Base-by-base conservation (phyloP, 2,888 invertebrate genomes). In the Neoaliturus tenellus region DNA sequence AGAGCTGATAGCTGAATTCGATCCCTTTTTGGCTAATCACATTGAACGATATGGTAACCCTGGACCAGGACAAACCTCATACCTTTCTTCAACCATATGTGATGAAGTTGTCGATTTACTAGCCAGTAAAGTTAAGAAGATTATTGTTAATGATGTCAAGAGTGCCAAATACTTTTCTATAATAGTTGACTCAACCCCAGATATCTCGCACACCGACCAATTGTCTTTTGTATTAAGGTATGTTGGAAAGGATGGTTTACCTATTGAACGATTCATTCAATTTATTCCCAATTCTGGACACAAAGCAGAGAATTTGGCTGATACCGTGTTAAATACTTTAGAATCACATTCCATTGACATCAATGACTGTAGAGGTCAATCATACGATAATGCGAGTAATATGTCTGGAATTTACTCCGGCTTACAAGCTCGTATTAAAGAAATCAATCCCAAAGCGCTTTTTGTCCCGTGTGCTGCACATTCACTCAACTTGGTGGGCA, bases 1-100 rank as follows among this genome's bases (percentile, higher is more conserved):
- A 23, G 89, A 89, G 86, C 55, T 89, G 23, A 81, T 89, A 20
- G 87, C 88, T 44, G 84, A 89, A 84, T 89, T 87, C 80, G 88
- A 89, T 85, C 86, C 88, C 25, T 89, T 89, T 84, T 81, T 89
- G 14, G 81, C 85, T 20, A 71, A 85, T 51, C 88, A 89, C 83
- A 87, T 89, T n/a, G 83, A 84, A 78, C 83, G 83, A 69, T 86
- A 87, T 85, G 89, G 88, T 31, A 89, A 89, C 82, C 83, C 84
- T 58, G 88, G 88, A n/a, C 86, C 73, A 81, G 89, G 88, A 6
- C 82, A 81, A 17, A 86, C 85, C 23, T 87, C 86, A 4, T 89
- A 89, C 83, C n/a, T 31, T 14, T 31, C 67, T 17, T 67, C 33
- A 33, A 67, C 67, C 5, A 23, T 51, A 23, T 51, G 51, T 14